Evolutionary conservation across 2,797 vertebrate genomes (phyloP).

Genomic region (Girardinus metallicus): DNA sequence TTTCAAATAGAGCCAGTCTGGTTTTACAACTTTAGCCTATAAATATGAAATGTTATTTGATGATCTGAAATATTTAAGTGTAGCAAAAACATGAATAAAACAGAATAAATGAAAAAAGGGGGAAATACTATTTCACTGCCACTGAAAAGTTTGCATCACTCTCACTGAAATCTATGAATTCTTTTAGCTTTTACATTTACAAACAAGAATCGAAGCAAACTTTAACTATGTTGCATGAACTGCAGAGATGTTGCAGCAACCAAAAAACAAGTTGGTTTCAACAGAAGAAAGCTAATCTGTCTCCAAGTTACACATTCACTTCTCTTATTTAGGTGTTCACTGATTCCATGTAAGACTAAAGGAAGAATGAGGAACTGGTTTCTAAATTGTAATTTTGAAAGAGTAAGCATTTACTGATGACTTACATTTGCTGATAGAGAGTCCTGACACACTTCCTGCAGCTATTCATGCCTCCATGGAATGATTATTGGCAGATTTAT

Average conservation of each 20-base stretch:
- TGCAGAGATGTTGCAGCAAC: neutral
- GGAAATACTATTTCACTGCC: neutral
- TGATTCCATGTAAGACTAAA: neutral
- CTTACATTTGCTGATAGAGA: conserved; percentile 25
- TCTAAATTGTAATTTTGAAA: neutral
- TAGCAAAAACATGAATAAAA: neutral
- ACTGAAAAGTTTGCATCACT: neutral
- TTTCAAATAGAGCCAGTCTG: neutral
- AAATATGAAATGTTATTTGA: neutral
- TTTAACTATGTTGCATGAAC: neutral
- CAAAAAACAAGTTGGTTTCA: neutral
- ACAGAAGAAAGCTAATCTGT: neutral
- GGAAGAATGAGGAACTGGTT: neutral
- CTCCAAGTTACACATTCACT: neutral
- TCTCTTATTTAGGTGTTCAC: conserved; percentile 4
- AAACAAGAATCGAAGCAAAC: neutral
- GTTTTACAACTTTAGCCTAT: neutral
- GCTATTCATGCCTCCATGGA: neutral
- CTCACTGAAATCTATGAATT: neutral
- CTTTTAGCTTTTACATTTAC: neutral
- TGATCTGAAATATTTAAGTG: neutral
- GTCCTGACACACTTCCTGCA: conserved; percentile 3
- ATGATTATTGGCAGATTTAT: conserved; percentile 29
- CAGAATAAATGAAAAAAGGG: neutral
- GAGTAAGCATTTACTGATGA: conserved; percentile 12